A percentile compares a stretch with the other conserved stretches of the same genome.
Conservation (phyloP, 2,113 vertebrate species). For the Myrmecobius fasciatus region DNA sequence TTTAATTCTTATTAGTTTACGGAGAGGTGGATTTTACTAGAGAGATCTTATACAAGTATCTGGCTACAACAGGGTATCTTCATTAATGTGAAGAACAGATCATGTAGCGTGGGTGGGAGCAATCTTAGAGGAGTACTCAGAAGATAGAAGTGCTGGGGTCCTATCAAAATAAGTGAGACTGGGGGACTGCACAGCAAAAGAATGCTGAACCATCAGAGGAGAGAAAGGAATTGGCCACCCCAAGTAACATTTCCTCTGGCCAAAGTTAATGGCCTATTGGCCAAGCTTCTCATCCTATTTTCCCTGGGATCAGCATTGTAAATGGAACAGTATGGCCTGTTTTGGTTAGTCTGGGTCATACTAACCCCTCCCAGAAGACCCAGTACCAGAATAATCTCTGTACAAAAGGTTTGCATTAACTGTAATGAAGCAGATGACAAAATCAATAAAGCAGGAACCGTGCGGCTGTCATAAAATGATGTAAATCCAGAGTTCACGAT, state of each 20-base stretch:
- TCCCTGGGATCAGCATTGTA: slow-evolving; percentile 68
- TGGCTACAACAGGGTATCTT: neutral
- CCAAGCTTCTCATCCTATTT: slow-evolving; percentile 63
- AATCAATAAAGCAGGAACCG: slow-evolving; percentile 87
- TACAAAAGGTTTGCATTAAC: slow-evolving; percentile 83
- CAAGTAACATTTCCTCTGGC: slow-evolving; percentile 69
- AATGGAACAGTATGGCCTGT: slow-evolving; percentile 64
- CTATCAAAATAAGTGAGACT: neutral
- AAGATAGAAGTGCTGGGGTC: neutral
- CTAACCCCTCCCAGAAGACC: slow-evolving; percentile 73
- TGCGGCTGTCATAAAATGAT: slow-evolving; percentile 88
- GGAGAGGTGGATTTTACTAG: neutral
- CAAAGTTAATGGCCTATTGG: slow-evolving; percentile 53
- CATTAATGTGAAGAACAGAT: neutral
- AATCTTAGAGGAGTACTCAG: neutral
- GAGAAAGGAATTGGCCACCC: neutral
- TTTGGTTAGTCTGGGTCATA: slow-evolving; percentile 65
- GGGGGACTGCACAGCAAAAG: neutral
- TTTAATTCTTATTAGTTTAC: neutral
- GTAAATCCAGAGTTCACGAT: slow-evolving; percentile 86
- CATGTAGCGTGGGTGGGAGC: neutral
- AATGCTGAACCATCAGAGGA: neutral
- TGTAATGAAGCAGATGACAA: slow-evolving; percentile 88
- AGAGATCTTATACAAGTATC: neutral
- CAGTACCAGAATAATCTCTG: slow-evolving; percentile 65